A percentile compares a stretch with the other conserved stretches of the same genome.
Evolutionary conservation across 2,888 invertebrate species (phyloP).

Genomic region (Drosophila phalerata): DNA sequence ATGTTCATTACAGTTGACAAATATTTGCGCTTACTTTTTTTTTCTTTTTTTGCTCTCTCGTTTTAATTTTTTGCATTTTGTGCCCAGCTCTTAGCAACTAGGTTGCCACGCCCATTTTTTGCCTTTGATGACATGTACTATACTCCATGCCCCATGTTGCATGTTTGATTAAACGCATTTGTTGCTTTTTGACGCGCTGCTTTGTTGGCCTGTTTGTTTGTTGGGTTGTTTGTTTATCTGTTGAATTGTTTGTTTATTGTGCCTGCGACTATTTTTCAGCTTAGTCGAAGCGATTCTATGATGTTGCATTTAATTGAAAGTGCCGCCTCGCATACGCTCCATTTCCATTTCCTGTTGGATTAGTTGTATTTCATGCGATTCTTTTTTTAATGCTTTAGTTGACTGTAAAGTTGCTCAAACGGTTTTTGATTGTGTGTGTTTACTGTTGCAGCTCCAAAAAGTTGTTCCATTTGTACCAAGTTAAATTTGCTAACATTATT

Average conservation of each 20-base stretch:
- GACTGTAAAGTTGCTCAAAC: conserved; percentile 32
- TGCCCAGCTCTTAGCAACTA: conserved; percentile 63
- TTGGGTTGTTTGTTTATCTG: conserved; percentile 27
- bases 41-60: conserved; percentile 3
- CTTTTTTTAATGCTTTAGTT: conserved; percentile 14
- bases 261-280: conserved; percentile 50
- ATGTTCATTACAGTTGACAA: conserved; percentile 81
- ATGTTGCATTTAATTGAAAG: conserved; percentile 60
- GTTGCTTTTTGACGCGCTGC: conserved; percentile 75
- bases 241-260: conserved; percentile 29
- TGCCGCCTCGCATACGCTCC: conserved; percentile 44
- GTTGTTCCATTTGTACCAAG: conserved; percentile 3
- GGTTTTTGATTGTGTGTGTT: conserved; percentile 22
- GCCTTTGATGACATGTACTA: conserved; percentile 42
- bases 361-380: conserved; percentile 41
- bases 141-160: conserved; percentile 32
- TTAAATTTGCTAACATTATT: conserved; percentile 11
- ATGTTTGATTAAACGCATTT: conserved; percentile 81
- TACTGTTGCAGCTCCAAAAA: conserved; percentile 10
- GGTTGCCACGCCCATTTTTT: conserved; percentile 43
- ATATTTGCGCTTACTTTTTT: conserved; percentile 68
- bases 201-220: conserved; percentile 39
- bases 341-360: conserved; percentile 49
- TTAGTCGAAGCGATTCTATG: conserved; percentile 50
- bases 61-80: conserved; percentile 56